phyloP scores from a whole-genome alignment of 2,113 vertebrate genomes.

The Pterocles orientalis region DNA sequence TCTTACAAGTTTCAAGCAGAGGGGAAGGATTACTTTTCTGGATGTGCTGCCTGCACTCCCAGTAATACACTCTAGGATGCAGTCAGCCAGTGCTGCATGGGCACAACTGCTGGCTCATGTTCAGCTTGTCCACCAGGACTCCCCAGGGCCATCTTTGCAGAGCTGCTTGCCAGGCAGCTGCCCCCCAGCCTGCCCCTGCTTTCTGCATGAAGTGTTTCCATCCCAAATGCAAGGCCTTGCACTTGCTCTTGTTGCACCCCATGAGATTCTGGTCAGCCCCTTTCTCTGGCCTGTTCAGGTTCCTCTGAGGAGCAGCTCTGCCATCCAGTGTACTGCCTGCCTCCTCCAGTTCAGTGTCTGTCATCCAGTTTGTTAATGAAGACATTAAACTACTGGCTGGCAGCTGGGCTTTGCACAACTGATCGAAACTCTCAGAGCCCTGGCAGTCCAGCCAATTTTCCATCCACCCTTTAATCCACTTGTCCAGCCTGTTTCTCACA shows the following conservation, averaged over 20 bases:
- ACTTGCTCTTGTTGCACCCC: neutral
- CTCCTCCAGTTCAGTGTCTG: neutral
- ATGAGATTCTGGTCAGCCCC: neutral
- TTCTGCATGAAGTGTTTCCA: neutral
- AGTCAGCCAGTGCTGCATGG: neutral
- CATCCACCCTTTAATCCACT: neutral
- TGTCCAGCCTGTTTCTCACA: neutral
- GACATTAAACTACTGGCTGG: neutral
- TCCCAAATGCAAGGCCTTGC: neutral
- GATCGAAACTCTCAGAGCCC: neutral
- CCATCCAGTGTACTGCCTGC: neutral
- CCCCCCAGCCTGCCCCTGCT: neutral
- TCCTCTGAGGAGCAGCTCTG: neutral
- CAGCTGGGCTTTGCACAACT: neutral
- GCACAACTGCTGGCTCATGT: neutral
- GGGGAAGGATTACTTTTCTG: neutral
- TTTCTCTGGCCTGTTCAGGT: neutral
- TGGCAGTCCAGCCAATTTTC: neutral
- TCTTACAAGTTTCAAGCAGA: neutral
- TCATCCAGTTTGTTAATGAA: neutral
- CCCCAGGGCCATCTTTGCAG: neutral
- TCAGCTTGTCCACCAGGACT: neutral
- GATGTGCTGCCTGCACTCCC: neutral
- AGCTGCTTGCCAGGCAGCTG: neutral
- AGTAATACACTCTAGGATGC: neutral